Evolutionary conservation across 2,113 vertebrate genomes (phyloP).

Genomic region (Grallaria varia): DNA sequence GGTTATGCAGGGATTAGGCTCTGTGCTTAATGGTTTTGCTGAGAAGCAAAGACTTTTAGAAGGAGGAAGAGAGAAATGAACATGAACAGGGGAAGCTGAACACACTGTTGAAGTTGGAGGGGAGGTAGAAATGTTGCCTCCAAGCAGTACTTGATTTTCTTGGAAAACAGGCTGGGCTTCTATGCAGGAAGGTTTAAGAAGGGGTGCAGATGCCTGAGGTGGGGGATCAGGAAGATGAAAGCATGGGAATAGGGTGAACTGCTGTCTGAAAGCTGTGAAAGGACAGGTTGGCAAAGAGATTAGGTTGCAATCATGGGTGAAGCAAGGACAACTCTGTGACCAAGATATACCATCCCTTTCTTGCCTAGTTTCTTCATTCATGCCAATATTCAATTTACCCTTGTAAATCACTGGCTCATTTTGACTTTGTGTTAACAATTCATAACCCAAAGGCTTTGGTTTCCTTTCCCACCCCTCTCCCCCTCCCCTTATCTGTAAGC

Average conservation of each 20-base stretch:
- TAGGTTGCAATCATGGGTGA: background rate
- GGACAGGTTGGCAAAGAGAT: background rate
- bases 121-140: background rate
- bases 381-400: background rate
- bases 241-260: background rate
- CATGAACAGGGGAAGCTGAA: background rate
- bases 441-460: background rate
- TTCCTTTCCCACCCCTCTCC: background rate
- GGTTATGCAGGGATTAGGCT: background rate
- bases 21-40: constrained; percentile 16
- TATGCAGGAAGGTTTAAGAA: background rate
- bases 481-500: background rate
- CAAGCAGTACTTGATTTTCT: background rate
- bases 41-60: background rate
- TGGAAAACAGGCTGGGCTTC: background rate
- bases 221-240: background rate
- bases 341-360: background rate
- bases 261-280: background rate
- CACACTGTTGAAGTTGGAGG: background rate
- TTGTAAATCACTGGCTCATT: background rate
- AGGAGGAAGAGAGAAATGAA: background rate
- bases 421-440: background rate
- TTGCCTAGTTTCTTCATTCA: background rate
- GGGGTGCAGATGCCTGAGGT: background rate
- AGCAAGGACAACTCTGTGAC: background rate